Percentiles rank a stretch among this genome's conserved stretches.
Conservation (phyloP, 2,113 vertebrate genomes). For the Gymnocephalus cernua region DNA sequence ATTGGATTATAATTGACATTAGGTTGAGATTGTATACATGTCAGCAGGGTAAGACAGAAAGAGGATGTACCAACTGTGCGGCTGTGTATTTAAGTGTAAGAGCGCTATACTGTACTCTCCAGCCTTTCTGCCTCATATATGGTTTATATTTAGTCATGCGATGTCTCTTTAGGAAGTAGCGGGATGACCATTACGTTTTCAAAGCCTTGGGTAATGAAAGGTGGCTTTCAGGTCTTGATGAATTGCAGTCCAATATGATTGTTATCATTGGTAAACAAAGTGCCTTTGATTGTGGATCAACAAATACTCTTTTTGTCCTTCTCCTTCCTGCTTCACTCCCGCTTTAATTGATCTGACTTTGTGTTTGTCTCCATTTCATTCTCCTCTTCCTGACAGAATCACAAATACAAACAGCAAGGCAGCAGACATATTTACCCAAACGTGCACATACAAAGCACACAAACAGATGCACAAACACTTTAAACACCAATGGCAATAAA, state of each 20-base stretch:
- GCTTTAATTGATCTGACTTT: conserved; percentile 1
- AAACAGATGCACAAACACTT: conserved; percentile 23
- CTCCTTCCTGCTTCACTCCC: conserved; percentile 1
- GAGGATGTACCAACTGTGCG: not conserved
- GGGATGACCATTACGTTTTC: conserved; percentile 37
- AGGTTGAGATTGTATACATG: not conserved
- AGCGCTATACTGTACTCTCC: conserved; percentile 21
- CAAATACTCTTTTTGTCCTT: conserved; percentile 37
- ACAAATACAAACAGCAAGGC: conserved; percentile 2
- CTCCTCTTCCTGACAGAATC: conserved; percentile 5
- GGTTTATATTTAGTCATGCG: conserved; percentile 20
- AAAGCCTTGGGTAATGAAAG: conserved; percentile 47
- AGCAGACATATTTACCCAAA: not conserved
- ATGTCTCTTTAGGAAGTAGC: conserved; percentile 43
- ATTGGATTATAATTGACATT: not conserved
- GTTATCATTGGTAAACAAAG: conserved; percentile 57
- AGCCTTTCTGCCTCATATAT: conserved; percentile 19
- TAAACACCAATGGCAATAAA: conserved; percentile 14
- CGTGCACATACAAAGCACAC: conserved; percentile 4
- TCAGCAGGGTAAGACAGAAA: not conserved
- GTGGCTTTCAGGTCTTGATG: conserved; percentile 41
- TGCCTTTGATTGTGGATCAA: conserved; percentile 48
- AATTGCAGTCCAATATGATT: conserved; percentile 35
- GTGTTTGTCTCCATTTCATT: conserved; percentile 31
- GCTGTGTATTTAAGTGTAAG: conserved; percentile 21